Evolutionary conservation across 2,888 invertebrate species (phyloP), one percentile per base, ranked within the genome.

Genomic region (Noctua janthe): DNA sequence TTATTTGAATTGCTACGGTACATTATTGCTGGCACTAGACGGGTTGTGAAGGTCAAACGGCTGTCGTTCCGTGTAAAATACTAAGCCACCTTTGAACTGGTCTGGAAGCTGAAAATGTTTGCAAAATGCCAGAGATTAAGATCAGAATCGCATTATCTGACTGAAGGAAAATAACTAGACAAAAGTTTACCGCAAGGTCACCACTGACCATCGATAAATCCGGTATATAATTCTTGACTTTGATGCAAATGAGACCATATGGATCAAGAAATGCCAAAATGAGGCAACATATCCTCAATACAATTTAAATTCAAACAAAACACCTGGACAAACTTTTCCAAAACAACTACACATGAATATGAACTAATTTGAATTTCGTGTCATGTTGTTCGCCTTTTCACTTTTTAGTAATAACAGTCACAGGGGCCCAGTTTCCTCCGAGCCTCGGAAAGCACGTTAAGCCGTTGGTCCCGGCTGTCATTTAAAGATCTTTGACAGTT

Each of bases 21-120:
- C 43, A 66, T 86, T 86, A 78, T 86, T 72, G 54, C 47, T 54
- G 72, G 23, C 23, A n/a, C 0, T 20, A 75, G 29, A 20, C 43
- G 8, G 4, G 15, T 72, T 75, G 59, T 23, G 8, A 13, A 75
- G 20, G 71, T 70, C 13, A 67, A 15, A 49, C 23, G 49, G 54
- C 47, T n/a, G 20, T 47, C 35, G 35, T 51, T 69, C 11, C 8
- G 23, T 49, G 20, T 75, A 66, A 69, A 64, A 72, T 70, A 76
- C 13, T 56, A 64, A 79, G 20, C 39, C 11, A 15, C 17, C 23
- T 73, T 69, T 29, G 39, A 6, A 35, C 20, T 15, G 29, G 54
- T 13, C 15, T 59, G 67, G 11, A 62, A n/a, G 15, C 39, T 17
- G 3, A 69, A 23, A 71, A 51, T 56, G 43, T 35, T 77, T 81